Conservation (phyloP, 2,113 vertebrate species). For the Anguilla japonica region DNA sequence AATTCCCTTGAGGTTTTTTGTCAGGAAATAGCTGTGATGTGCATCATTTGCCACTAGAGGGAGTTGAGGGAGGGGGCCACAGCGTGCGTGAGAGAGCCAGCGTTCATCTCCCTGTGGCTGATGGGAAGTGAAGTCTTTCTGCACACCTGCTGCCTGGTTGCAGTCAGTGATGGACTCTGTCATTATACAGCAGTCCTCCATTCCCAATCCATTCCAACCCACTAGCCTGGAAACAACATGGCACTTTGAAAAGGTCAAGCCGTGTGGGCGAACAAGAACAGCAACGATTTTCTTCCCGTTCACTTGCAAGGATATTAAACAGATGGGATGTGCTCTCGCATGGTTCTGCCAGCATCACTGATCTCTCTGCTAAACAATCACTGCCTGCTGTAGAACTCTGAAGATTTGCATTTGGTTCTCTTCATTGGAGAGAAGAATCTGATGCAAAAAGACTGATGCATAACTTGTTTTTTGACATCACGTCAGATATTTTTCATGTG, state of each 20-base stretch:
- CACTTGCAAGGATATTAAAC: too few species aligned
- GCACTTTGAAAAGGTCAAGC: neutral
- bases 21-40: neutral
- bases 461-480: too few species aligned
- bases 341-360: neutral
- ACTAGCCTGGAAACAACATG: neutral
- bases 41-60: constrained; percentile 23
- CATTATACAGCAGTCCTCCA: constrained; percentile 3
- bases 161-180: neutral
- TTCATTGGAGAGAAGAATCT: too few species aligned
- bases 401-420: neutral
- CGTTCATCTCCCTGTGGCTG: neutral
- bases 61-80: neutral
- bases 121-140: neutral
- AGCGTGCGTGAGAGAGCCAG: neutral
- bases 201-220: neutral
- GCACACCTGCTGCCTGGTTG: neutral
- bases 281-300: neutral
- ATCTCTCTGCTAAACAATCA: constrained; percentile 36
- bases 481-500: too few species aligned
- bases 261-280: neutral
- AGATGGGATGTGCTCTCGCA: too few species aligned
- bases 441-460: too few species aligned
- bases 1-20: neutral
- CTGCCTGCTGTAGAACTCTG: neutral